Base-by-base conservation (phyloP, 2,113 vertebrate genomes). In the Terrapene triunguis region DNA sequence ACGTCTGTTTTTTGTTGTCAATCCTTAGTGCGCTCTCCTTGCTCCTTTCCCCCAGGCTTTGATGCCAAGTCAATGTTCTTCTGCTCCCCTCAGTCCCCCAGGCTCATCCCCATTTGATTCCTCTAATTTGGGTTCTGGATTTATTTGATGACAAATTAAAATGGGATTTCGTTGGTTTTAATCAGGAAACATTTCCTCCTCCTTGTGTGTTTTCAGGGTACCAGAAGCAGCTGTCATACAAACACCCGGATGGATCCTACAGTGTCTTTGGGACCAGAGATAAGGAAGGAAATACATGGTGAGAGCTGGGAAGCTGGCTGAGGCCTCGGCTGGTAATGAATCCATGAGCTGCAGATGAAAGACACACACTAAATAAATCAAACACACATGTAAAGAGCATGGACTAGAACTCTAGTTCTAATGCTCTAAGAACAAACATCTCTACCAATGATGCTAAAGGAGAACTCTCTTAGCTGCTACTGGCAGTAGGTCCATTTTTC, bases 221-320 rank as follows among this genome's bases (percentile, higher is more conserved):
- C 84, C 98, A 98, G 95, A 98, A 94, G 50, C 98, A 99, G 83
- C 91, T 98, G 91, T 97, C 97, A 62, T 98, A 97, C 85, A 98
- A 97, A 76, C 98, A 96, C 83, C 81, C 32, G 0, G 98, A 98
- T 86, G 98, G 98, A 11, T 98, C 98, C 14, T 98, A 98, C 85
- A 98, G 98, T 59, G 88, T 97, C 42, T 98, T 98, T 97, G 98
- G 98, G 17, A 50, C 82, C 3, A 88, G 74, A 72, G 96, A 90
- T 79, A 69, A 42, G 42, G 92, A 91, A 48, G 98, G 97, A 22
- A 98, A 98, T 57, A 98, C 98, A 16, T 98, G 98, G 98, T 98
- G 94, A 96, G 97, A 95, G 82, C 47, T 86, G 27, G 1, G 55
- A 50, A 50, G 50, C 59, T 53, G 6, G 38, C 87, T 74, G 76